Percentiles rank a stretch among this genome's conserved stretches.
Evolutionary conservation across 2,113 vertebrate genomes (phyloP).

Genomic region (Dicentrarchus labrax): DNA sequence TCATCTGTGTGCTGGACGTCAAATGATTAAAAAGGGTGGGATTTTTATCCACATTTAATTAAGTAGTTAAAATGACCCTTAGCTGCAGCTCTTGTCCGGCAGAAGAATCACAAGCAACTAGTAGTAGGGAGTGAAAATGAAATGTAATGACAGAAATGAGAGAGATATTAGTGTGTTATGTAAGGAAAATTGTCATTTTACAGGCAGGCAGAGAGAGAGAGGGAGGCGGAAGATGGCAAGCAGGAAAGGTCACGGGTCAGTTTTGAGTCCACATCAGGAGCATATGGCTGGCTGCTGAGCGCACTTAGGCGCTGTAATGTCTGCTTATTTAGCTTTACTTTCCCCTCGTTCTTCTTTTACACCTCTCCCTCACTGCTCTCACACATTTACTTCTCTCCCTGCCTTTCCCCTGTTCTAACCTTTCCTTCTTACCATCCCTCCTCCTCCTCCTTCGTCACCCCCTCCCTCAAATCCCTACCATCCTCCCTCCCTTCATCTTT

Average conservation of each 20-base stretch:
- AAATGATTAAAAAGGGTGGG: conserved; percentile 4
- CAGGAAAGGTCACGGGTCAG: conserved; percentile 51
- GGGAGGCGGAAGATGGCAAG: conserved; percentile 1
- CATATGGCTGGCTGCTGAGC: conserved; percentile 42
- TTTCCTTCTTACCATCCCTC: conserved; percentile 31
- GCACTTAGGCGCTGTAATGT: conserved; percentile 33
- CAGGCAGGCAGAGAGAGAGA: neutral
- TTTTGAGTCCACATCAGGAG: conserved; percentile 39
- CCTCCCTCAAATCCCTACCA: conserved; percentile 47
- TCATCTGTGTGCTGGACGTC: conserved; percentile 24
- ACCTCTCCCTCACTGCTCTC: conserved; percentile 35
- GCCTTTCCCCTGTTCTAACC: conserved; percentile 33
- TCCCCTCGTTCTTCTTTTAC: conserved; percentile 28
- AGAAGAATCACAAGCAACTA: neutral
- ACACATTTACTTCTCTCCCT: conserved; percentile 35
- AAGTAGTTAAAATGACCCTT: conserved; percentile 12
- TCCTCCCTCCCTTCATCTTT: conserved; percentile 3
- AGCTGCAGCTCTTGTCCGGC: neutral
- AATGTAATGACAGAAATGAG: neutral
- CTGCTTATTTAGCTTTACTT: conserved; percentile 37
- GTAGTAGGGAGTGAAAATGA: neutral
- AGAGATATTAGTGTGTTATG: neutral
- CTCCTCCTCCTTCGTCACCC: neutral
- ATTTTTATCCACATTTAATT: conserved; percentile 31
- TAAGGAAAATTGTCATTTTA: conserved; percentile 23